These are phyloP conservation scores for Sinella curviseta DNA, from an alignment of 1,140 invertebrate genomes.

Conservation along the genomic window DNA sequence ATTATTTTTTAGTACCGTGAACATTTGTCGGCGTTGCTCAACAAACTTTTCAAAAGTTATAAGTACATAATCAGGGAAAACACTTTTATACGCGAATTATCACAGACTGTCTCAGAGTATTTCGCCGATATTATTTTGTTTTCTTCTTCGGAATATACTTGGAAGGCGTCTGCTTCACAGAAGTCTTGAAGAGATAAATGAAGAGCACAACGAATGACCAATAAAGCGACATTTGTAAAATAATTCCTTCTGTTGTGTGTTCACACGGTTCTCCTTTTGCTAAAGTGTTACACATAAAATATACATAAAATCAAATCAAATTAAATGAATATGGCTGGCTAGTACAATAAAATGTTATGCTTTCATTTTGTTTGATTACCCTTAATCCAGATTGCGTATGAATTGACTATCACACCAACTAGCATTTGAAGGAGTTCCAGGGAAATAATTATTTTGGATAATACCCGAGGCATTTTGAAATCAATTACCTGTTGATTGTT, in stretches of 20 bases:
- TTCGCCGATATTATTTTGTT: not conserved
- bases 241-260: not conserved
- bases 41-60: too few species aligned
- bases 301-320: not conserved
- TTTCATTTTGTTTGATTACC: constrained; percentile 11
- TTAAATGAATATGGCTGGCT: not conserved
- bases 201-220: not conserved
- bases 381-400: constrained; percentile 19
- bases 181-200: not conserved
- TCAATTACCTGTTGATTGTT: constrained; percentile 69
- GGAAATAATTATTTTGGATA: constrained; percentile 20
- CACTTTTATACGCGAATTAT: too few species aligned
- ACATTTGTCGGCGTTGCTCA: too few species aligned
- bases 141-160: not conserved
- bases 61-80: too few species aligned
- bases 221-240: not conserved
- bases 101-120: too few species aligned
- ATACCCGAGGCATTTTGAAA: constrained; percentile 25
- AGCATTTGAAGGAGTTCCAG: constrained; percentile 36
- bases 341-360: not conserved
- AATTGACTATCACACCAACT: constrained; percentile 28
- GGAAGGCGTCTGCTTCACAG: not conserved
- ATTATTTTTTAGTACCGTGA: too few species aligned
- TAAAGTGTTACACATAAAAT: not conserved
- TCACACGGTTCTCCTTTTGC: not conserved